Evolutionary conservation across 1,140 invertebrate species (phyloP).

Genomic region (Globodera rostochiensis): DNA sequence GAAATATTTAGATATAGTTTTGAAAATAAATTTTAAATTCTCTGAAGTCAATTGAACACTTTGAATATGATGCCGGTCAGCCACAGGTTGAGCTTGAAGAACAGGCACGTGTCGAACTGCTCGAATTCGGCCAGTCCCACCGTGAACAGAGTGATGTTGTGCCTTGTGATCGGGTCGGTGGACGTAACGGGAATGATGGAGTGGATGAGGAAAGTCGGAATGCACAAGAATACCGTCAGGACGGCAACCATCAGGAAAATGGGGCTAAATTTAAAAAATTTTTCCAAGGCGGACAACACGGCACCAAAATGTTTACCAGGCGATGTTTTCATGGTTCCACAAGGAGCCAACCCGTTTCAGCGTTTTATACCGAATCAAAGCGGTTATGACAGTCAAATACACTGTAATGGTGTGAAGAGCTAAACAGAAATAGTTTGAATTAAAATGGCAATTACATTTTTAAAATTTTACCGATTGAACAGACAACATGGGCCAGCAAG

Average conservation of each 20-base stretch:
- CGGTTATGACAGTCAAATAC: constrained; percentile 52
- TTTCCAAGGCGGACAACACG: background rate
- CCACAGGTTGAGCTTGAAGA: constrained; percentile 57
- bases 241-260: constrained; percentile 48
- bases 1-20: no score
- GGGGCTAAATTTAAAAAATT: constrained; percentile 43
- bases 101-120: constrained; percentile 48
- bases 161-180: constrained; percentile 19
- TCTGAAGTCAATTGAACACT: constrained; percentile 5
- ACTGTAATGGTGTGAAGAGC: constrained; percentile 57
- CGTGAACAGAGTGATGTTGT: constrained; percentile 45
- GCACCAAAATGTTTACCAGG: constrained; percentile 35
- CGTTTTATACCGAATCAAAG: constrained; percentile 57
- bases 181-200: constrained; percentile 45
- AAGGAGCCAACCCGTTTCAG: constrained; percentile 48
- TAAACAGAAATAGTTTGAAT: background rate
- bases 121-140: constrained; percentile 57
- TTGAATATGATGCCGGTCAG: constrained; percentile 54
- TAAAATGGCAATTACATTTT: no score
- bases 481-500: constrained; percentile 50
- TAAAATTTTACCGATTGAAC: constrained; percentile 31
- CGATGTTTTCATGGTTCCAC: constrained; percentile 54
- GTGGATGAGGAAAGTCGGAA: constrained; percentile 56
- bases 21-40: no score
- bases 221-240: constrained; percentile 45